Percentiles rank a stretch among this genome's conserved stretches.
Conservation (phyloP, 2,888 invertebrate species). For the Urechis unicinctus region DNA sequence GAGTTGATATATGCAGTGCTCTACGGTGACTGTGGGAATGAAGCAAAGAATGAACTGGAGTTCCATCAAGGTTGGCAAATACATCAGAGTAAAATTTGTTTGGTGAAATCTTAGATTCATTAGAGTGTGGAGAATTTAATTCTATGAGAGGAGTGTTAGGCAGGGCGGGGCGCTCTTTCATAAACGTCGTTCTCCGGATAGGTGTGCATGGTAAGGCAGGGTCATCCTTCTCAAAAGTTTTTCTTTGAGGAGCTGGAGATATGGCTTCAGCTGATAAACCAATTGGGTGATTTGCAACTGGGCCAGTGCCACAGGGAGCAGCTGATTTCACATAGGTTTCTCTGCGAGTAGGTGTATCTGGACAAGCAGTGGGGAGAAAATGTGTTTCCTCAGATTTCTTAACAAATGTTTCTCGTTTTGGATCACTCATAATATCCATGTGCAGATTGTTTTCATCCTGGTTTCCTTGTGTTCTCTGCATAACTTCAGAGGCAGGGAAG, state of each 20-base stretch:
- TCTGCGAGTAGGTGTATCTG: constrained; percentile 6
- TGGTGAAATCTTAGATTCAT: neutral
- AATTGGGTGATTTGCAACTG: neutral
- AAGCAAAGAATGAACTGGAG: neutral
- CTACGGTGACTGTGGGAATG: neutral
- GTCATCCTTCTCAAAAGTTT: constrained; percentile 10
- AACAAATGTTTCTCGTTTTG: no score
- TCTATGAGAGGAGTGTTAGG: neutral
- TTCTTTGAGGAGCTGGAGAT: constrained; percentile 2
- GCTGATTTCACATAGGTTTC: constrained; percentile 1
- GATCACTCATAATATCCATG: no score
- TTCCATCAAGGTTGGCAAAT: no score
- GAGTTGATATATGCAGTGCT: neutral
- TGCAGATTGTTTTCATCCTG: no score
- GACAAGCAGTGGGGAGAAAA: no score
- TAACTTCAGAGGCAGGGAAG: no score
- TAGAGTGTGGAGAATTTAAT: neutral
- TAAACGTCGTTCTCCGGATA: constrained; percentile 2
- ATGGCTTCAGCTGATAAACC: neutral
- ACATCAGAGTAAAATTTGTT: neutral
- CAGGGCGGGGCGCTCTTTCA: constrained; percentile 4
- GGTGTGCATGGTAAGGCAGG: constrained; percentile 10
- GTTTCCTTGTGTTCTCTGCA: no score
- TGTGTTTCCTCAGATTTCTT: no score
- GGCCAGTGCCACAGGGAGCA: neutral